Conservation (phyloP, 2,888 invertebrate genomes). For the Macrophya alboannulata region DNA sequence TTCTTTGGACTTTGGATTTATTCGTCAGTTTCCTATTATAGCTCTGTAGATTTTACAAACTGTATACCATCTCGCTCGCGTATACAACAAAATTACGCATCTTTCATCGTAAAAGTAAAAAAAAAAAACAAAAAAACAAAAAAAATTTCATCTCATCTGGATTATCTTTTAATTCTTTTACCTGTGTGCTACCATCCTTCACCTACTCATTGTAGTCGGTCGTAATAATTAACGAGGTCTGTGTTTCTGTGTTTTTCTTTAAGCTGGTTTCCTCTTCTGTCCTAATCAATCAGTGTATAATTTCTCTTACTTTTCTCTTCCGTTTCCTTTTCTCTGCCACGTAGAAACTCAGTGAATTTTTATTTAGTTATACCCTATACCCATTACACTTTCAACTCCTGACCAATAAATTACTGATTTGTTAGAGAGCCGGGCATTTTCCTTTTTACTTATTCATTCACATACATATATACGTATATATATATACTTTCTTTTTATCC, state of each 20-base stretch:
- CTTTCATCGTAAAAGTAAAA: too few relatives aligned
- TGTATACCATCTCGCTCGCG: too few relatives aligned
- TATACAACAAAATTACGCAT: too few relatives aligned
- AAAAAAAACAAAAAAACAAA: too few relatives aligned
- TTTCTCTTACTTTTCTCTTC: not conserved
- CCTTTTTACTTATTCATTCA: conserved; percentile 1
- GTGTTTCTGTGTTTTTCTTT: not conserved
- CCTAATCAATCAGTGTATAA: not conserved
- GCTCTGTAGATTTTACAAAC: too few relatives aligned
- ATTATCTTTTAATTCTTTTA: too few relatives aligned
- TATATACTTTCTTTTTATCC: not conserved
- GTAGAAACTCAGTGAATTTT: not conserved
- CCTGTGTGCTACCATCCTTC: not conserved
- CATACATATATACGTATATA: too few relatives aligned
- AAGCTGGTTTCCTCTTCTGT: not conserved
- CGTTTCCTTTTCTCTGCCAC: not conserved
- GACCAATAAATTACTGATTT: conserved; percentile 4
- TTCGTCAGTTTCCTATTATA: too few relatives aligned
- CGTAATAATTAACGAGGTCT: not conserved
- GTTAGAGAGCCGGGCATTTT: not conserved
- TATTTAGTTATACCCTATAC: not conserved
- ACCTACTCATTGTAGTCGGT: not conserved
- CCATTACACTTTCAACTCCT: not conserved
- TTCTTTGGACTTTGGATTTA: too few relatives aligned
- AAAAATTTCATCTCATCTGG: too few relatives aligned